Percentiles rank a stretch among this genome's conserved stretches.
phyloP scores from a whole-genome alignment of 2,113 vertebrate species.

The Nothoprocta perdicaria region DNA sequence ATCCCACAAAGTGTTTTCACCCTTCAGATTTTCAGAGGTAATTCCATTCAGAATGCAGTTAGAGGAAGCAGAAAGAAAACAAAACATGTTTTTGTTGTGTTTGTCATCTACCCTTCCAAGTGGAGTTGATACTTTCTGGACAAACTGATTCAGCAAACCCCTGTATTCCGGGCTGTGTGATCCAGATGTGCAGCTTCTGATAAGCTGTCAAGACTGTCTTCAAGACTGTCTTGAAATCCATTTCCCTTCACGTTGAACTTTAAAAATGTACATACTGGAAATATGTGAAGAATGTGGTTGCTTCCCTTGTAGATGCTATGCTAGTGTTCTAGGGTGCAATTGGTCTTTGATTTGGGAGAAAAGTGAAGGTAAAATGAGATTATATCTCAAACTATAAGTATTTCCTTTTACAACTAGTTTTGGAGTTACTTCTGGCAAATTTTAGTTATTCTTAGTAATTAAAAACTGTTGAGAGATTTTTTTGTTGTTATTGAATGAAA shows the following conservation, averaged over 20 bases:
- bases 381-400: neutral
- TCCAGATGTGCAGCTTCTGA: neutral
- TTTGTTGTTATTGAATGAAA: neutral
- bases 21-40: neutral
- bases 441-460: neutral
- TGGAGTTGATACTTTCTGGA: neutral
- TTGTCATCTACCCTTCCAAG: neutral
- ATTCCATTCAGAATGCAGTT: neutral
- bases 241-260: constrained; percentile 5
- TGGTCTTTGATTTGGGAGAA: neutral
- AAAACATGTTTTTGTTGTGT: neutral
- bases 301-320: neutral
- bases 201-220: too few relatives aligned
- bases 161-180: neutral
- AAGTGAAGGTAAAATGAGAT: neutral
- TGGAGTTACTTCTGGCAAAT: neutral
- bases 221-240: neutral
- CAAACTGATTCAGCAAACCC: too few relatives aligned
- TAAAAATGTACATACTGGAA: neutral
- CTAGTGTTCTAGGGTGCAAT: neutral
- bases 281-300: neutral
- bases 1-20: neutral
- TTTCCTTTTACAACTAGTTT: neutral
- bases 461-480: neutral
- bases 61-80: neutral